Percentiles rank a stretch among this genome's conserved stretches.
These are phyloP conservation scores for Typhlomys cinereus DNA, from an alignment of 2,113 vertebrate species.

Conservation along the genomic window DNA sequence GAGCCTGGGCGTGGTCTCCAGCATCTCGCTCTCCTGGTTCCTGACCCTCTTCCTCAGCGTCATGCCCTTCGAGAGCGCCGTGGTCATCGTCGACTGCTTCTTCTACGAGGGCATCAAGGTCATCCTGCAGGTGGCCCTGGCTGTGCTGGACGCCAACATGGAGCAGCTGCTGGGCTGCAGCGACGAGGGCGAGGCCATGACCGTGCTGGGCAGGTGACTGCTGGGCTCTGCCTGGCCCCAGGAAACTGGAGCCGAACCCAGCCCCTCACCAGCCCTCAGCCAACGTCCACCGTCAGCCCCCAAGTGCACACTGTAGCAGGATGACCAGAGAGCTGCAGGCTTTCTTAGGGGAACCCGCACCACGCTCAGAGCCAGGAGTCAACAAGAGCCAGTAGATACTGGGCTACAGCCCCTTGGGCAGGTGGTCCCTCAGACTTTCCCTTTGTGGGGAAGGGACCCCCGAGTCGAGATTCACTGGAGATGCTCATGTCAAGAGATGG, in stretches of 20 bases:
- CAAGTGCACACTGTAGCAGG: not conserved
- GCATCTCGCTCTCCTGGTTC: conserved; percentile 98
- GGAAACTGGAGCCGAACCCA: not conserved
- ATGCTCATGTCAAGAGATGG: no score
- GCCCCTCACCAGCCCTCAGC: not conserved
- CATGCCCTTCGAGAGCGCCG: conserved; percentile 97
- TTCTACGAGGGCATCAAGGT: conserved; percentile 98
- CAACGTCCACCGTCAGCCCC: not conserved
- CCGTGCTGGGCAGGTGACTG: conserved; percentile 94
- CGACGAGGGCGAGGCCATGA: conserved; percentile 99
- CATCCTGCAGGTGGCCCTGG: conserved; percentile 95
- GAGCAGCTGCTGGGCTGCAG: conserved; percentile 91
- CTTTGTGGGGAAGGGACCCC: not conserved
- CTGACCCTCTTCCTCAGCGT: conserved; percentile 97
- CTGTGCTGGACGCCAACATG: conserved; percentile 96
- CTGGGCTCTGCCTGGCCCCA: rapidly evolving
- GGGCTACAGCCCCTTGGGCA: not conserved
- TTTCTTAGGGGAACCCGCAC: not conserved
- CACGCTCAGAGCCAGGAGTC: not conserved
- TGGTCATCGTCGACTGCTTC: conserved; percentile 97
- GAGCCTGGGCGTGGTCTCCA: conserved; percentile 96
- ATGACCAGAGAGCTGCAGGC: not conserved
- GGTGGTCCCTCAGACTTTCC: no score
- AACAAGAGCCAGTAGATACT: rapidly evolving
- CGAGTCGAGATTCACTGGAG: not conserved